phyloP scores from a whole-genome alignment of 2,888 invertebrate species.

The Aproaerema taeniolella region DNA sequence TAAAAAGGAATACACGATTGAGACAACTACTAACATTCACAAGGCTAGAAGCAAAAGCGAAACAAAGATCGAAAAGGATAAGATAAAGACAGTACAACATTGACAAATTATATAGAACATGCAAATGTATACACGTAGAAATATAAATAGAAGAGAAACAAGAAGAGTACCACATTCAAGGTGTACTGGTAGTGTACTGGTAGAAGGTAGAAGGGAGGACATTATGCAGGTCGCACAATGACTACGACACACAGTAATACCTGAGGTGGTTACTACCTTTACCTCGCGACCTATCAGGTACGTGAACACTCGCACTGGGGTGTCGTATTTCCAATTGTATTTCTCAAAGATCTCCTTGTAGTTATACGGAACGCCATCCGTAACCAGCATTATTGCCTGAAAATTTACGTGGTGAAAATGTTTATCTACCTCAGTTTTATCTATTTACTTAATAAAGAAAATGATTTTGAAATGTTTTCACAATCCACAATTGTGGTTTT shows the following conservation, averaged over 20 bases:
- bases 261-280: constrained; percentile 79
- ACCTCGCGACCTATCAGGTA: constrained; percentile 96
- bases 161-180: constrained; percentile 71
- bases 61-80: not conserved
- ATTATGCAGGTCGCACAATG: constrained; percentile 76
- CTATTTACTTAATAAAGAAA: no score
- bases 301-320: constrained; percentile 97
- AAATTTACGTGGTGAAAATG: no score
- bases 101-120: not conserved
- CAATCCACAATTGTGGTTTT: no score
- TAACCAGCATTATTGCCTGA: constrained; percentile 98
- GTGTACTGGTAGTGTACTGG: constrained; percentile 72
- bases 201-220: constrained; percentile 59
- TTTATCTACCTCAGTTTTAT: no score
- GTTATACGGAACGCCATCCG: constrained; percentile 98
- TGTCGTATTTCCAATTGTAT: constrained; percentile 89
- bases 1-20: no score
- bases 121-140: not conserved
- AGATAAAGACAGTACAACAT: not conserved
- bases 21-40: constrained; percentile 4
- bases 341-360: constrained; percentile 94
- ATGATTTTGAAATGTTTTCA: not conserved
- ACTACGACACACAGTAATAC: constrained; percentile 76
- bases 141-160: constrained; percentile 17
- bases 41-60: constrained; percentile 16